These are phyloP conservation scores for Philhelius pedissequus DNA, from an alignment of 2,888 invertebrate species.

Conservation along the genomic window DNA sequence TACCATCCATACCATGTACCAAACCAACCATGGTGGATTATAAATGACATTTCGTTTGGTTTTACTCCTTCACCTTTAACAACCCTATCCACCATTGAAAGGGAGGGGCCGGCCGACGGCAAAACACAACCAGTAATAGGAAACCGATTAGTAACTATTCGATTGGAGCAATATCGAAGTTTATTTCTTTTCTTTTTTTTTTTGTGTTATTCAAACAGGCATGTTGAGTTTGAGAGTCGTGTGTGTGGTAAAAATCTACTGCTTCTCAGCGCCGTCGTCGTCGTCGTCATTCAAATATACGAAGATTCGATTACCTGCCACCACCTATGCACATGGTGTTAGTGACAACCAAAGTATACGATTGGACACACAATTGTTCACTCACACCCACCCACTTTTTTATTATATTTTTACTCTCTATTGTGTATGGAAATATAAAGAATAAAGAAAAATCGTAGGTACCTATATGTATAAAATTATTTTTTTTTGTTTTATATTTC, in stretches of 20 bases:
- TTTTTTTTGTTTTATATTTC: conserved; percentile 45
- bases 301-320: conserved; percentile 67
- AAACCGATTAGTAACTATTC: conserved; percentile 69
- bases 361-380: conserved; percentile 66
- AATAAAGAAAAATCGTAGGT: conserved; percentile 37
- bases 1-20: too few species aligned
- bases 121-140: conserved; percentile 64
- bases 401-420: conserved; percentile 60
- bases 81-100: conserved; percentile 10
- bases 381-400: conserved; percentile 69
- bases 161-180: conserved; percentile 67
- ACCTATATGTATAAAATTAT: conserved; percentile 39
- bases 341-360: conserved; percentile 68
- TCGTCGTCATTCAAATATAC: conserved; percentile 63
- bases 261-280: conserved; percentile 53
- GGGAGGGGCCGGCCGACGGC: conserved; percentile 64
- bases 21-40: neutral
- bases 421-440: conserved; percentile 61
- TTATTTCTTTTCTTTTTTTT: conserved; percentile 36
- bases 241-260: conserved; percentile 56
- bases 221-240: conserved; percentile 29
- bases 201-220: neutral
- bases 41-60: neutral
- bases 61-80: neutral
- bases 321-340: conserved; percentile 68